These are phyloP conservation scores for Cyaniris semiargus DNA, from an alignment of 2,888 invertebrate species.

Conservation along the genomic window DNA sequence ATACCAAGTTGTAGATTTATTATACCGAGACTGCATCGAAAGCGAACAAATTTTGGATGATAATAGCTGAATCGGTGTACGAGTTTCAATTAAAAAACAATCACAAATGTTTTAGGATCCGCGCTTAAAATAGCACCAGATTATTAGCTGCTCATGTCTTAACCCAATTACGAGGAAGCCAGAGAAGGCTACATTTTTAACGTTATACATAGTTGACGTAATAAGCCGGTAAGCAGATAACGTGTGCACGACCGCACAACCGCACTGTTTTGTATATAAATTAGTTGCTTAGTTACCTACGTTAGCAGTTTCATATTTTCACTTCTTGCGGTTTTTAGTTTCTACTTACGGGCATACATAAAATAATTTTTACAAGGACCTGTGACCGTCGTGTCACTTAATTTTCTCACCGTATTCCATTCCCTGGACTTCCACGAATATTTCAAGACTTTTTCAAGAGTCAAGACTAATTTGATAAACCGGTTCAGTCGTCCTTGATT, in stretches of 20 bases:
- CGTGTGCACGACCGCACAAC: slow-evolving; percentile 25
- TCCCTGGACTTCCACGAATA: no score
- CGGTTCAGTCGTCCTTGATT: no score
- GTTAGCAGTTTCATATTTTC: not conserved
- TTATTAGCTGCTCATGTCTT: slow-evolving; percentile 28
- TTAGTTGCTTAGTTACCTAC: not conserved
- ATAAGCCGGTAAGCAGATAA: slow-evolving; percentile 30
- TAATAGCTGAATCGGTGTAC: no score
- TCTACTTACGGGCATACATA: not conserved
- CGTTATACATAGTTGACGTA: slow-evolving; percentile 29
- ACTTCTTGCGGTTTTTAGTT: not conserved
- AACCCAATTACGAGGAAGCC: slow-evolving; percentile 42
- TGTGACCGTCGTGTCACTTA: no score
- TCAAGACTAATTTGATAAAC: no score
- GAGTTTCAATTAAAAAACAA: not conserved
- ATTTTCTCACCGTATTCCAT: no score
- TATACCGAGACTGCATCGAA: no score
- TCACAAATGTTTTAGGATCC: not conserved
- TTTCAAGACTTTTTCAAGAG: no score
- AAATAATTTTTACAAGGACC: no score
- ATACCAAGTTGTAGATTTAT: no score
- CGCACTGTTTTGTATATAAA: slow-evolving; percentile 21
- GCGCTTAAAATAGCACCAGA: not conserved
- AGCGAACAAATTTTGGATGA: no score
- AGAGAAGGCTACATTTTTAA: slow-evolving; percentile 33